Evolutionary conservation across 2,113 vertebrate genomes (phyloP).

Genomic region (Halichoerus grypus): DNA sequence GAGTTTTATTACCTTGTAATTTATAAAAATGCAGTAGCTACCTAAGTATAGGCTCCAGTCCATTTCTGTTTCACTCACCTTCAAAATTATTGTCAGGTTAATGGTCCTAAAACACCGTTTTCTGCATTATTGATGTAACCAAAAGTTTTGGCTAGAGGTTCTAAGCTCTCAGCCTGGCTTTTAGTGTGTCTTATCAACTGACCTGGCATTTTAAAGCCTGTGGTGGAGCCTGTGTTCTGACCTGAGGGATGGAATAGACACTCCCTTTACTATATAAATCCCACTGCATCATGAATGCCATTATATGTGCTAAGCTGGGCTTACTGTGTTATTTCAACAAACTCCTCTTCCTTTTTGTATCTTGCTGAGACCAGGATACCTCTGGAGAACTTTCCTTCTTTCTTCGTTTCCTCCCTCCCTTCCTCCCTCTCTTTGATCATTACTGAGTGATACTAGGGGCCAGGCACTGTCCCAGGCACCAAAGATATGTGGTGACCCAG

Average conservation of each 20-base stretch:
- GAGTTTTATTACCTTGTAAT: conserved; percentile 29
- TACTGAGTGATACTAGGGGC: neutral
- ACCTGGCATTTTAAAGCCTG: neutral
- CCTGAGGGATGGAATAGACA: neutral
- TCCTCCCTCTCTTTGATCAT: neutral
- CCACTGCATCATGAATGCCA: neutral
- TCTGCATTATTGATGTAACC: neutral
- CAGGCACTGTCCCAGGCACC: neutral
- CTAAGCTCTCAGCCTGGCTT: neutral
- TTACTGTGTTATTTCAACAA: neutral
- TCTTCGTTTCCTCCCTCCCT: neutral
- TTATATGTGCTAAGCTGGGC: neutral
- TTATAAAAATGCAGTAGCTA: neutral
- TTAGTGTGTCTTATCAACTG: conserved; percentile 16
- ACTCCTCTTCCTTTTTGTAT: neutral
- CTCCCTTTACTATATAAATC: neutral
- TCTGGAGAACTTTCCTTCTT: neutral
- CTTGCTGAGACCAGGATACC: conserved; percentile 38
- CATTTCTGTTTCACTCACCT: conserved; percentile 19
- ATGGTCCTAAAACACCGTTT: neutral
- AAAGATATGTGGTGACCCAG: neutral
- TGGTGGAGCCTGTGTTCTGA: neutral
- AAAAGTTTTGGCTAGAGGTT: neutral
- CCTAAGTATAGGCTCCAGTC: neutral
- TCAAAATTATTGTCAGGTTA: conserved; percentile 25